A percentile compares a stretch with the other conserved stretches of the same genome.
These are phyloP conservation scores for Drosophila tristis DNA, from an alignment of 1,140 invertebrate genomes.

Conservation along the genomic window DNA sequence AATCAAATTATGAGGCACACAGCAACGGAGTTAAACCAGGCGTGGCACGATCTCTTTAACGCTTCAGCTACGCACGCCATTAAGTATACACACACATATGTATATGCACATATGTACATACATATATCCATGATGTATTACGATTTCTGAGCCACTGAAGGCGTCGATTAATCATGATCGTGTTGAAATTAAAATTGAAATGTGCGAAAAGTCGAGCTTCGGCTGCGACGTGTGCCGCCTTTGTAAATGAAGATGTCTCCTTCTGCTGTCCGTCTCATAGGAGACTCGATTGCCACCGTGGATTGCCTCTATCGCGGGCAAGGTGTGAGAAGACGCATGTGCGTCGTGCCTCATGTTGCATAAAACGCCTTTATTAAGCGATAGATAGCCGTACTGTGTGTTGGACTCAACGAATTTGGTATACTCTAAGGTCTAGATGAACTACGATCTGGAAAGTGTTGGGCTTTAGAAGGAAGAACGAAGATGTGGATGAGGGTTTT, in stretches of 20 bases:
- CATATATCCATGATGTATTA: too few relatives aligned
- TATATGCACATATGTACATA: too few relatives aligned
- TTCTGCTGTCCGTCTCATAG: conserved; percentile 6
- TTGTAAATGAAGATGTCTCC: conserved; percentile 54
- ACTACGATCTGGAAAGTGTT: neutral
- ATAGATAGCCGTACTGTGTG: conserved; percentile 3
- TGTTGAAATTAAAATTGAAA: conserved; percentile 49
- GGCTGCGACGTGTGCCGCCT: conserved; percentile 29
- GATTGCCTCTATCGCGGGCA: conserved; percentile 1
- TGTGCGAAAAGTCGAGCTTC: conserved; percentile 58
- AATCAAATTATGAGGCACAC: conserved; percentile 73
- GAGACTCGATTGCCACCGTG: neutral
- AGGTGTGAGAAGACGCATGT: conserved; percentile 60
- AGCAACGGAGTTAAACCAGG: conserved; percentile 61
- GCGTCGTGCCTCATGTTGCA: conserved; percentile 65
- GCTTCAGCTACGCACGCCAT: conserved; percentile 80
- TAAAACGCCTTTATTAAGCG: conserved; percentile 77
- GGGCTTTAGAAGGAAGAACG: too few relatives aligned
- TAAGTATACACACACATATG: conserved; percentile 6
- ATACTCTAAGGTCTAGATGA: conserved; percentile 10
- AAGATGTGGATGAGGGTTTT: too few relatives aligned
- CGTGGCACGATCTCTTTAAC: conserved; percentile 80
- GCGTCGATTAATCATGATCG: conserved; percentile 64
- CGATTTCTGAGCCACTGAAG: conserved; percentile 55
- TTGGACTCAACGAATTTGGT: conserved; percentile 21